Percentiles rank a stretch among this genome's conserved stretches.
These are phyloP conservation scores for Enteromius anoplus DNA, from an alignment of 2,797 vertebrate species.

Conservation along the genomic window DNA sequence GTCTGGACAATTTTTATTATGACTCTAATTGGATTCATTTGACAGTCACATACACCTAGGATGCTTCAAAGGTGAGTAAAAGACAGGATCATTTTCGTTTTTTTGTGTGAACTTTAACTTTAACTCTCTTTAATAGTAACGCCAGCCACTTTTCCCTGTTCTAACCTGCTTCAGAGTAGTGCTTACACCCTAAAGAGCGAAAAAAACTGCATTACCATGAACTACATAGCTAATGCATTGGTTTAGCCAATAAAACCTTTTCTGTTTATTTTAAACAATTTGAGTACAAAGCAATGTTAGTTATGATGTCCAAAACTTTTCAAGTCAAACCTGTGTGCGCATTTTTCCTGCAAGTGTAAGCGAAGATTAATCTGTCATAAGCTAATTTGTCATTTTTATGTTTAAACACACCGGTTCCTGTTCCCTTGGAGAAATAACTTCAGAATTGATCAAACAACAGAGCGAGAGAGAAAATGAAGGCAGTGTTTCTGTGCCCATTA, in stretches of 20 bases:
- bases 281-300: not conserved
- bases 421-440: slow-evolving; percentile 33
- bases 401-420: slow-evolving; percentile 42
- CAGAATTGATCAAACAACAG: slow-evolving; percentile 40
- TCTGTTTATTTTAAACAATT: slow-evolving; percentile 33
- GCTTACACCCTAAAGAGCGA: not conserved
- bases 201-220: slow-evolving; percentile 14
- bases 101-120: no score
- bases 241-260: slow-evolving; percentile 8
- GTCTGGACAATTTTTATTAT: no score
- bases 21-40: no score
- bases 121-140: no score
- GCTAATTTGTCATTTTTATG: slow-evolving; percentile 37
- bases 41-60: no score
- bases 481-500: slow-evolving; percentile 28
- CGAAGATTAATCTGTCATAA: slow-evolving; percentile 46
- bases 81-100: no score
- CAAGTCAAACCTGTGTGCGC: slow-evolving; percentile 12
- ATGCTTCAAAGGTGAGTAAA: no score
- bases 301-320: slow-evolving; percentile 20
- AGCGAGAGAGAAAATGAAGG: slow-evolving; percentile 33
- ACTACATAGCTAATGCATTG: slow-evolving; percentile 4
- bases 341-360: slow-evolving; percentile 16
- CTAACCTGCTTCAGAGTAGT: not conserved
- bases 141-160: not conserved